phyloP scores from a whole-genome alignment of 2,113 vertebrate genomes.

The Alces alces region DNA sequence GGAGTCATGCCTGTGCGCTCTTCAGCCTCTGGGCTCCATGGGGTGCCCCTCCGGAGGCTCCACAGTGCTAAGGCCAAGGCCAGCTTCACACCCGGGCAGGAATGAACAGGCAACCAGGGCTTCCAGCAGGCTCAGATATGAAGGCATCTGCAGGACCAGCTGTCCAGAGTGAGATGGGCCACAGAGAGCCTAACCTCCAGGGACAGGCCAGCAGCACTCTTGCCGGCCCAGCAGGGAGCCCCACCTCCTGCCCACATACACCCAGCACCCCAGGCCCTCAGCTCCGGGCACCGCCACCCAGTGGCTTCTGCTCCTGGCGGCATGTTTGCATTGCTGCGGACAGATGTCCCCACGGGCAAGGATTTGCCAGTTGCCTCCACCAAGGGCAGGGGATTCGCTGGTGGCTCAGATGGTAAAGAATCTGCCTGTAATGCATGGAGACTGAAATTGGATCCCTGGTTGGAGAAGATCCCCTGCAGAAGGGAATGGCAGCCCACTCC shows the following conservation, averaged over 20 bases:
- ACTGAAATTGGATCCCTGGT: background rate
- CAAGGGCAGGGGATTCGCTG: background rate
- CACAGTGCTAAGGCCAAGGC: fast-evolving
- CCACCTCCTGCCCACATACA: too few relatives aligned
- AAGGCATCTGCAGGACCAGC: background rate
- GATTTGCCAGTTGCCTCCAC: background rate
- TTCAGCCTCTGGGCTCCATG: background rate
- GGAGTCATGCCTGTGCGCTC: fast-evolving
- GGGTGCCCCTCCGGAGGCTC: background rate
- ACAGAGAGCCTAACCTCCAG: background rate
- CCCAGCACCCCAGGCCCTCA: too few relatives aligned
- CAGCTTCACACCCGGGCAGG: fast-evolving
- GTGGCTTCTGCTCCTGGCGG: background rate
- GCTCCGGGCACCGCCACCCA: fast-evolving
- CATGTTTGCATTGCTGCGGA: background rate
- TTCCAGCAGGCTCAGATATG: background rate
- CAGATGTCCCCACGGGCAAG: background rate
- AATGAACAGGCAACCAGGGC: background rate
- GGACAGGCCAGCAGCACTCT: too few relatives aligned
- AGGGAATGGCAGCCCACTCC: background rate
- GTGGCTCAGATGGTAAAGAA: background rate
- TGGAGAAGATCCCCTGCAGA: background rate
- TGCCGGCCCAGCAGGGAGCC: background rate
- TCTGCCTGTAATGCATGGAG: background rate
- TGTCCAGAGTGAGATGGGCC: background rate